These are phyloP conservation scores for Oriolus oriolus DNA, from an alignment of 2,113 vertebrate genomes.

Conservation along the genomic window DNA sequence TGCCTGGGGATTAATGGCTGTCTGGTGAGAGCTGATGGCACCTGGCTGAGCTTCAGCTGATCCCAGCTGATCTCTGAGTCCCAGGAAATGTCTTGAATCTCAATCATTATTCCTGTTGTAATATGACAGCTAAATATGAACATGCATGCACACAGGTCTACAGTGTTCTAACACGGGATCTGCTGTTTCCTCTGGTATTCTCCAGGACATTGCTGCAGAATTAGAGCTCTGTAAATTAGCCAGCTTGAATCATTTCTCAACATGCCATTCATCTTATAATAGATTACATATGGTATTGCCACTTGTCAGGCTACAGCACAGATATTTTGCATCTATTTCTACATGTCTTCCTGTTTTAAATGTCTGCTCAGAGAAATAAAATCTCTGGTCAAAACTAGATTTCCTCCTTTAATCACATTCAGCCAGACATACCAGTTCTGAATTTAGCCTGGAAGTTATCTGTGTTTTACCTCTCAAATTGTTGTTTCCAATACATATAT, in stretches of 20 bases:
- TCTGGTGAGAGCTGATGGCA: conserved; percentile 42
- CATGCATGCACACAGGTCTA: accelerated
- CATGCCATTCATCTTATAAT: neutral
- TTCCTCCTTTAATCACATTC: conserved; percentile 19
- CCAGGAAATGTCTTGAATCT: conserved; percentile 25
- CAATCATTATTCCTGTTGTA: conserved; percentile 13
- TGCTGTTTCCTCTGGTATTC: neutral
- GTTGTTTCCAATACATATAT: neutral
- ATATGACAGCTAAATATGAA: neutral
- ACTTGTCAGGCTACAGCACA: neutral
- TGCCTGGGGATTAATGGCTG: conserved; percentile 59
- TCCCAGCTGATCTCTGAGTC: conserved; percentile 4
- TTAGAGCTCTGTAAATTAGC: neutral
- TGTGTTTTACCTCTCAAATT: neutral
- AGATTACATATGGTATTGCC: neutral
- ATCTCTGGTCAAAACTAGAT: neutral
- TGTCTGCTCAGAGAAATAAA: neutral
- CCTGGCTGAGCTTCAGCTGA: conserved; percentile 32
- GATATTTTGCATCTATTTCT: conserved; percentile 10
- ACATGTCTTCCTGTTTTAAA: conserved; percentile 15
- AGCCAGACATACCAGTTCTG: neutral
- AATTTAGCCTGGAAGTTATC: neutral
- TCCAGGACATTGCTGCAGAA: neutral
- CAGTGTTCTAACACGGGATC: neutral
- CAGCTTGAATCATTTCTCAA: neutral